Percentiles rank a stretch among this genome's conserved stretches.
phyloP scores from a whole-genome alignment of 92 coral and sea anemone species.

The Epizoanthus rinbou region DNA sequence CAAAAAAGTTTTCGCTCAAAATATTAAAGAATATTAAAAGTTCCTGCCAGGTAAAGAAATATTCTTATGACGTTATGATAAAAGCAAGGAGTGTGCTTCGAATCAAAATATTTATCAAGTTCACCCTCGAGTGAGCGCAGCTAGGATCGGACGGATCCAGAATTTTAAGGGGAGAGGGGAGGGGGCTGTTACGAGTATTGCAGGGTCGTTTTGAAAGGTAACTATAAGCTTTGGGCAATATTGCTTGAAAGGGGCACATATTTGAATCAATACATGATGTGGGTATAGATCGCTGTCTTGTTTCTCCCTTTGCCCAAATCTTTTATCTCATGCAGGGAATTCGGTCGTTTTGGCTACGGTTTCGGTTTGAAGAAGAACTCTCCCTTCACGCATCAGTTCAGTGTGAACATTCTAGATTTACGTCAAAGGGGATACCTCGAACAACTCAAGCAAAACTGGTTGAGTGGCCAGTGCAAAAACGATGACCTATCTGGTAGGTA shows the following conservation, averaged over 20 bases:
- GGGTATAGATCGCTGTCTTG: background rate
- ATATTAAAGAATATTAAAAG: no score
- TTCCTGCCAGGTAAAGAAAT: no score
- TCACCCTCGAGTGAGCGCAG: background rate
- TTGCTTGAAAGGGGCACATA: background rate
- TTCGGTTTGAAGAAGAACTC: conserved; percentile 74
- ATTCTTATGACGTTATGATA: no score
- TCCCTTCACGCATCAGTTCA: conserved; percentile 76
- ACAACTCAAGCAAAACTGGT: conserved; percentile 67
- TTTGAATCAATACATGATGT: background rate
- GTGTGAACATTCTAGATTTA: conserved; percentile 69
- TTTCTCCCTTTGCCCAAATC: background rate
- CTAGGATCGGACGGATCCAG: background rate
- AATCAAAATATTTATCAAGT: background rate
- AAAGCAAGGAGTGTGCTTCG: no score
- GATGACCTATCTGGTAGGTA: conserved; percentile 14
- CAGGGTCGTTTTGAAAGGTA: no score
- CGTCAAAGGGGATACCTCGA: conserved; percentile 68
- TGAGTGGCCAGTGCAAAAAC: conserved; percentile 51
- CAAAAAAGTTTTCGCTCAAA: no score
- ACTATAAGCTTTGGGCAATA: no score
- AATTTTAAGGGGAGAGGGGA: no score
- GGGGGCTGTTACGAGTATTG: no score
- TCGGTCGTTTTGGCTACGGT: conserved; percentile 79
- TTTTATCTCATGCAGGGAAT: conserved; percentile 45